Conservation (phyloP, 2,888 invertebrate genomes). For the Erynnis tages region DNA sequence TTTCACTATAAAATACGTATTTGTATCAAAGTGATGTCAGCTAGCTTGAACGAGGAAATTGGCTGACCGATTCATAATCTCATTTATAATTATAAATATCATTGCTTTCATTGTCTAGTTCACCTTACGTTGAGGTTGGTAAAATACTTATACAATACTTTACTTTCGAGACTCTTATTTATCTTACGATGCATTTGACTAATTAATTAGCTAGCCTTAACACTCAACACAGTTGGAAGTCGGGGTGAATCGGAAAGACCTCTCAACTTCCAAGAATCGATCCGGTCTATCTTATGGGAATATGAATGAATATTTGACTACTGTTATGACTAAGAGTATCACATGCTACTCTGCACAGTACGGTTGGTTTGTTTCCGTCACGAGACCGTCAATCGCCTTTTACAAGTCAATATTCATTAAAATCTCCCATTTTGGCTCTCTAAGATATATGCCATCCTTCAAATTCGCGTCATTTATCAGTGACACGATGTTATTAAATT, state of each 20-base stretch:
- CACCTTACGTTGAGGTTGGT: conserved; percentile 71
- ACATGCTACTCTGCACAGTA: conserved; percentile 70
- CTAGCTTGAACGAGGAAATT: conserved; percentile 69
- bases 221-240: conserved; percentile 65
- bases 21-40: conserved; percentile 78
- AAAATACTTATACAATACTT: conserved; percentile 80
- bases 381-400: conserved; percentile 34
- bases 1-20: conserved; percentile 75
- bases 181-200: conserved; percentile 77
- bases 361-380: conserved; percentile 61
- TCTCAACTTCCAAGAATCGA: conserved; percentile 35
- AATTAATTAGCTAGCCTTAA: conserved; percentile 69
- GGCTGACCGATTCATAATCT: conserved; percentile 61
- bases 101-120: conserved; percentile 76
- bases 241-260: conserved; percentile 46
- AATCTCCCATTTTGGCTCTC: not conserved
- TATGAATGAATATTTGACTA: conserved; percentile 55
- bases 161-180: conserved; percentile 63
- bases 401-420: not conserved
- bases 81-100: conserved; percentile 71
- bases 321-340: conserved; percentile 71
- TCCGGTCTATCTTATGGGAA: conserved; percentile 46
- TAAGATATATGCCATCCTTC: no score
- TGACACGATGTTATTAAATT: no score
- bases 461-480: no score